These are phyloP conservation scores for Bombus confusus DNA, from an alignment of 1,140 invertebrate genomes.

Conservation along the genomic window DNA sequence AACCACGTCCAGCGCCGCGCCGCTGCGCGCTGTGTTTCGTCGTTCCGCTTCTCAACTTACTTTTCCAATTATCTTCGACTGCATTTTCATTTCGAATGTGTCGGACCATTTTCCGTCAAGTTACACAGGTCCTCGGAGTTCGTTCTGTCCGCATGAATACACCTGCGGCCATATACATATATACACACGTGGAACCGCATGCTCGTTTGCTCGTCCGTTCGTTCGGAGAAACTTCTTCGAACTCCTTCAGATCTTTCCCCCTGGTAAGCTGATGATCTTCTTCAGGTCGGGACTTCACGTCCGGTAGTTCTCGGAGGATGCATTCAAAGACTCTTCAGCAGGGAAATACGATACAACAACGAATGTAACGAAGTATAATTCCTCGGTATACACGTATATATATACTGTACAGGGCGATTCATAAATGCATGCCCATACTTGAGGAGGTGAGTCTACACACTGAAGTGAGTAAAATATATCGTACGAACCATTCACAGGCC, in stretches of 20 bases:
- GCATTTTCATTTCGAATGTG: conserved; percentile 44
- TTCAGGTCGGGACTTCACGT: conserved; percentile 6
- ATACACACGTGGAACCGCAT: not conserved
- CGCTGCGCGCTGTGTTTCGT: not conserved
- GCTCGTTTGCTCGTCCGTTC: not conserved
- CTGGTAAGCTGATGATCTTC: conserved; percentile 11
- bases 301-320: conserved; percentile 35
- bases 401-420: not conserved
- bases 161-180: not conserved
- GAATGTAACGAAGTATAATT: conserved; percentile 59
- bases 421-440: no score
- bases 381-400: not conserved
- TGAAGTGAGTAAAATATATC: no score
- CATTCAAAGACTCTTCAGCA: conserved; percentile 32
- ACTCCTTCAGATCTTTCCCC: conserved; percentile 26
- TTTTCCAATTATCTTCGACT: conserved; percentile 33
- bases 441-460: no score
- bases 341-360: conserved; percentile 46
- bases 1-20: no score
- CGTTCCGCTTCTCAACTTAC: conserved; percentile 14
- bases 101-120: conserved; percentile 34
- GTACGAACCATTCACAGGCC: no score
- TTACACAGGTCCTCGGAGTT: conserved; percentile 23
- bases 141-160: conserved; percentile 11
- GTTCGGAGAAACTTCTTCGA: conserved; percentile 8